phyloP scores from a whole-genome alignment of 92 coral and sea anemone genomes.

The Porites evermanni region DNA sequence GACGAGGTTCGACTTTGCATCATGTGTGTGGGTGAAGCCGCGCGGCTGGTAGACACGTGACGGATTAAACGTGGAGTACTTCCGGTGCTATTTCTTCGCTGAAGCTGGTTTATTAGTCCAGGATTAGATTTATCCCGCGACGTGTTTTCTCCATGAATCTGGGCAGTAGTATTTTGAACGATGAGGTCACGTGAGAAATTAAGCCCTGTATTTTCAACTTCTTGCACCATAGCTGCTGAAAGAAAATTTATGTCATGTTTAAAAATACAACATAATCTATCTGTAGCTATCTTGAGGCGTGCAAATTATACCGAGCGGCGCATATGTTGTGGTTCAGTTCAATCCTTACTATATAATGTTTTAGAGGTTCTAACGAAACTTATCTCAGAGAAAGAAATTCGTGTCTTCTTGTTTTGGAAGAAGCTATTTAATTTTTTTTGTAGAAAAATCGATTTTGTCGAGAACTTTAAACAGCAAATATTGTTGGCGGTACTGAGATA shows the following conservation, averaged over 20 bases:
- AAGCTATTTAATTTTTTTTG: neutral
- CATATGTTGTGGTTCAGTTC: no score
- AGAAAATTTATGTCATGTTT: neutral
- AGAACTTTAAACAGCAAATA: neutral
- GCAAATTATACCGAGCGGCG: no score
- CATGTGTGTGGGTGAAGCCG: neutral
- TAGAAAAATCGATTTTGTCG: neutral
- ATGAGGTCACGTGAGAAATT: slow-evolving; percentile 15
- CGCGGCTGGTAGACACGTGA: slow-evolving; percentile 5
- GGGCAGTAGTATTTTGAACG: neutral
- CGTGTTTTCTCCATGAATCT: slow-evolving; percentile 2
- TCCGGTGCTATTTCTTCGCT: slow-evolving; percentile 45
- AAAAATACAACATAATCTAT: neutral
- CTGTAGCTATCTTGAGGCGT: no score
- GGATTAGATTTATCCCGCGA: neutral
- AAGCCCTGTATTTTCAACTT: slow-evolving; percentile 1
- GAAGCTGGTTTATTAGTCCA: neutral
- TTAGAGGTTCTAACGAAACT: no score
- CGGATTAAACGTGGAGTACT: slow-evolving; percentile 37
- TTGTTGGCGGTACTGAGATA: neutral
- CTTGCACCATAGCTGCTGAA: slow-evolving; percentile 12
- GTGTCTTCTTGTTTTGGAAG: no score
- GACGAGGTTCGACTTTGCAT: slow-evolving; percentile 21
- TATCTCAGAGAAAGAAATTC: no score
- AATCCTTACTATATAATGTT: no score